These are phyloP conservation scores for Pseudococcus jackbeardsleyi DNA, from an alignment of 2,888 invertebrate genomes.

Conservation along the genomic window DNA sequence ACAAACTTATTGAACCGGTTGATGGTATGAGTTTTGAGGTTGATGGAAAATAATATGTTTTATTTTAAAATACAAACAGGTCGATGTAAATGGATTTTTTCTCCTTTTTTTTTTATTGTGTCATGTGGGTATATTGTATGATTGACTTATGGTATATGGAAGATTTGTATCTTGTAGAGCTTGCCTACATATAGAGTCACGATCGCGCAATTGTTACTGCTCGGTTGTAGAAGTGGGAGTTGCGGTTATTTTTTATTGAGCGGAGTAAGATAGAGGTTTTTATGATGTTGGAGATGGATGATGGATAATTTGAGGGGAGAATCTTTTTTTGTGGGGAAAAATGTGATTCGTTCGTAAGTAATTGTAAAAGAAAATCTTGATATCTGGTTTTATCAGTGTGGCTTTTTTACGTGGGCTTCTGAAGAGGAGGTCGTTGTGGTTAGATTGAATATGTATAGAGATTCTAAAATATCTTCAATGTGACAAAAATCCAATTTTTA, in stretches of 20 bases:
- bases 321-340: neutral
- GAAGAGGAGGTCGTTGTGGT: neutral
- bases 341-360: neutral
- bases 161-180: neutral
- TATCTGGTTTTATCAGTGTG: too few relatives aligned
- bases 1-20: slow-evolving; percentile 50
- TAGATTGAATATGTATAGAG: too few relatives aligned
- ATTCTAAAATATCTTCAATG: too few relatives aligned
- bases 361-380: neutral
- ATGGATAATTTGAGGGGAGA: neutral
- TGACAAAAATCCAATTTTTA: too few relatives aligned
- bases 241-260: neutral
- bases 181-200: neutral
- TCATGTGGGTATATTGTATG: slow-evolving; percentile 19
- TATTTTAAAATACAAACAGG: slow-evolving; percentile 23
- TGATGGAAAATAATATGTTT: slow-evolving; percentile 20
- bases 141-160: neutral
- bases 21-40: slow-evolving; percentile 17
- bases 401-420: neutral
- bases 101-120: neutral
- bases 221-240: neutral
- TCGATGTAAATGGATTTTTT: slow-evolving; percentile 25
- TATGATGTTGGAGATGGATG: neutral
- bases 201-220: neutral
- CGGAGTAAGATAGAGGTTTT: neutral